Conservation (phyloP, 2,797 vertebrate species). For the Decapterus maruadsi region DNA sequence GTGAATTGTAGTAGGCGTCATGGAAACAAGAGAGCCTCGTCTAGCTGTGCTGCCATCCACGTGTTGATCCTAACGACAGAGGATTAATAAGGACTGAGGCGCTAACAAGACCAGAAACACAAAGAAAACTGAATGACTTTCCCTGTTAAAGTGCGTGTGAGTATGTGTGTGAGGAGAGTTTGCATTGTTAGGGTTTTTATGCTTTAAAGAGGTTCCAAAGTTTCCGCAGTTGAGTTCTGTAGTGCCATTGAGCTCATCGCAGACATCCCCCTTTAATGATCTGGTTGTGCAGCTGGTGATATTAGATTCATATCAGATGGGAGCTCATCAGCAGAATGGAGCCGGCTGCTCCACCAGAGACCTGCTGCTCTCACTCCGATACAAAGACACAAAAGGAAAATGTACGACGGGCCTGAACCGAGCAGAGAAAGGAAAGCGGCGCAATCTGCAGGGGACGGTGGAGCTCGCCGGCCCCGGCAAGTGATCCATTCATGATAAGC, state of each 20-base stretch:
- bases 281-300: slow-evolving; percentile 48
- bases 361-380: slow-evolving; percentile 17
- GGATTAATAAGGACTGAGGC: neutral
- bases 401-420: too few relatives aligned
- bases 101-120: neutral
- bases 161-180: neutral
- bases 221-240: slow-evolving; percentile 6
- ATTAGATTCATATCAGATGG: slow-evolving; percentile 52
- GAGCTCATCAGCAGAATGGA: slow-evolving; percentile 58
- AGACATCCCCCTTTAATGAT: slow-evolving; percentile 38
- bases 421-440: slow-evolving; percentile 1
- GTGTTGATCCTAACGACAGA: slow-evolving; percentile 1
- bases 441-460: neutral
- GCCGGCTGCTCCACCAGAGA: slow-evolving; percentile 25
- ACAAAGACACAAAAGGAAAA: slow-evolving; percentile 14
- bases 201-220: neutral
- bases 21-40: neutral
- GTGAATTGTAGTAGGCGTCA: neutral
- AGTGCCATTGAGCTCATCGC: slow-evolving; percentile 15
- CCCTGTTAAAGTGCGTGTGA: neutral
- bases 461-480: neutral
- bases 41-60: neutral
- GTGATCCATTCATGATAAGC: slow-evolving; percentile 21
- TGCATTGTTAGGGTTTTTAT: neutral
- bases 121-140: neutral